Conservation (phyloP, 2,113 vertebrate species). For the Turnix velox region DNA sequence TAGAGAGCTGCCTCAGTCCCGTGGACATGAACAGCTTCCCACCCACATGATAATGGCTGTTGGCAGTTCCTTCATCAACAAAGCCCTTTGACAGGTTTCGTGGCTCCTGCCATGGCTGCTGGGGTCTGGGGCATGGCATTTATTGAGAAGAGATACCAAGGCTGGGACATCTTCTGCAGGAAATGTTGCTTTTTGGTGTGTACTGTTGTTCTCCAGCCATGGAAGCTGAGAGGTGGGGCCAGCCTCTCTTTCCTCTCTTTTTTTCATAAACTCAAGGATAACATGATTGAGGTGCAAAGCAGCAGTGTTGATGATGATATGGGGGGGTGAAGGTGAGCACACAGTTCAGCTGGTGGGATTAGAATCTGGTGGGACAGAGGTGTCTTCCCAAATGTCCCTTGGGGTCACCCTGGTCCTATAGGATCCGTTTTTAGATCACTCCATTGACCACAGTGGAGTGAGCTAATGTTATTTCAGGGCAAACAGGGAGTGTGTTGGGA, state of each 20-base stretch:
- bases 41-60: accelerated
- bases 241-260: not conserved
- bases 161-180: not conserved
- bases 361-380: not conserved
- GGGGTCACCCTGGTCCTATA: not conserved
- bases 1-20: not conserved
- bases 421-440: too few relatives aligned
- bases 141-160: not conserved
- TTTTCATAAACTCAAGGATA: not conserved
- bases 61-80: not conserved
- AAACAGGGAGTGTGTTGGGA: not conserved
- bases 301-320: accelerated
- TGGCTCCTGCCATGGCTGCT: not conserved
- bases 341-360: not conserved
- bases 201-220: accelerated
- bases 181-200: accelerated
- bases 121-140: accelerated
- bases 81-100: not conserved
- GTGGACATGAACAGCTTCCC: not conserved
- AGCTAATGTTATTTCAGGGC: not conserved
- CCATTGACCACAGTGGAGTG: accelerated
- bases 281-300: not conserved
- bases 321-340: not conserved
- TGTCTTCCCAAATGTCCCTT: not conserved
- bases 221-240: not conserved